Evolutionary conservation across 2,888 invertebrate species (phyloP).

Genomic region (Lathronympha strigana): DNA sequence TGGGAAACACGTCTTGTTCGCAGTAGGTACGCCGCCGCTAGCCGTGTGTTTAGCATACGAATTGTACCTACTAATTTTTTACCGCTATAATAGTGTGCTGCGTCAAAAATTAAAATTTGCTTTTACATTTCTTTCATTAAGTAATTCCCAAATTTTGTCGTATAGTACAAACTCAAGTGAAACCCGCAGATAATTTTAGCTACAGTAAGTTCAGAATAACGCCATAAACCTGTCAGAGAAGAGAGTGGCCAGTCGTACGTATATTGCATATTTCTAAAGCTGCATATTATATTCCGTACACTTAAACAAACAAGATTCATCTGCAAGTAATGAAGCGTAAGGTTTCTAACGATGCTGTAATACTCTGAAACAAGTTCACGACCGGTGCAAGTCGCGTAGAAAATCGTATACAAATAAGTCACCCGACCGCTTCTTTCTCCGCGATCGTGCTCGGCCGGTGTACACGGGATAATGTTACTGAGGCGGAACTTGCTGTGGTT

Average conservation of each 20-base stretch:
- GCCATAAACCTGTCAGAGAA: constrained; percentile 9
- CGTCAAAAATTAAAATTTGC: background rate
- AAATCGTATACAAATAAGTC: constrained; percentile 41
- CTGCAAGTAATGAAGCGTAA: constrained; percentile 22
- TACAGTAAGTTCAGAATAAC: constrained; percentile 5
- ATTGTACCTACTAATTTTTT: constrained; percentile 4
- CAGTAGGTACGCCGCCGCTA: background rate
- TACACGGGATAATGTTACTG: constrained; percentile 24
- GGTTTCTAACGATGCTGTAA: constrained; percentile 40
- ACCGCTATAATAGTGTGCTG: background rate
- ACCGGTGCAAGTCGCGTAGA: constrained; percentile 35
- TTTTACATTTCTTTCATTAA: background rate
- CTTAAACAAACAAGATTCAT: constrained; percentile 6
- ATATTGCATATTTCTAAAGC: constrained; percentile 12
- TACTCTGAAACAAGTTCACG: constrained; percentile 38
- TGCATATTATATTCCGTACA: constrained; percentile 10
- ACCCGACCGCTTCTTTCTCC: constrained; percentile 41
- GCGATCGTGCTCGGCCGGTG: constrained; percentile 24
- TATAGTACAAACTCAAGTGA: constrained; percentile 1
- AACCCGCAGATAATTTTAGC: background rate
- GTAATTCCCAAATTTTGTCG: background rate
- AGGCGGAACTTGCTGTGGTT: constrained; percentile 13
- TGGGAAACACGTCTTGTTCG: constrained; percentile 8
- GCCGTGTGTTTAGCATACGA: constrained; percentile 2
- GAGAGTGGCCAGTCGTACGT: constrained; percentile 15